Evolutionary conservation across 2,113 vertebrate species (phyloP), one percentile per base, ranked within the genome.

Genomic region (Callaeas wilsoni): DNA sequence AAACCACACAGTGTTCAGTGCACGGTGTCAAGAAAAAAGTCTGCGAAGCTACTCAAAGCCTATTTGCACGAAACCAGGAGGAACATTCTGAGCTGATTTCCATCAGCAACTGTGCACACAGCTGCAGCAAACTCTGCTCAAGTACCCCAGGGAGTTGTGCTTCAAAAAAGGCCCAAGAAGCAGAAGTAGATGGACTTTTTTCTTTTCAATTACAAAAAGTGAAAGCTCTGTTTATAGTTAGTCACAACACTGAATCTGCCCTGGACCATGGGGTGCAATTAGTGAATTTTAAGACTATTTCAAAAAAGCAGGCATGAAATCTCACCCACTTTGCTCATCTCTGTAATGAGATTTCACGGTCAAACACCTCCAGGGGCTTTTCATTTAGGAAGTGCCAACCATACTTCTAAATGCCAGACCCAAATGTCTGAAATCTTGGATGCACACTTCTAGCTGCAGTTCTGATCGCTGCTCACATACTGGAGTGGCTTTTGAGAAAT

Each of bases 381-480:
- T 57, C 3, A 8, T 33, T 49, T 55, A 39, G 14, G 33, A 53
- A 63, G 39, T 65, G 39, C 6, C 56, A 30, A 29, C 19, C 16
- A 0, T 1, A 9, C 30, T 49, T 30, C 29, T 37, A 9, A 87
- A 46, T 1, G 4, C 33, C 60, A 55, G 56, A 26, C 26, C 33
- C 71, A 35, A 87, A 77, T 0, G 11, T 7, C 65, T 33, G 49
- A 13, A 50, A 75, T 27, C 26, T n/a, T 16, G 30, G 46, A 35
- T 3, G 25, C 10, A 8, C 0, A 2, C 37, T 79, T n/a, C 32
- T 4, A 19, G 29, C 10, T 7, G 21, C 35, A 7, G n/a, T 8
- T 46, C 84, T 20, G 26, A 22, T 27, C 1, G 0, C 35, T 41
- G 4, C 20, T 29, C 12, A 1, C 1, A 0, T 4, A 59, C 75